Conservation (phyloP, 2,888 invertebrate genomes). For the Eucriotettix oculatus region DNA sequence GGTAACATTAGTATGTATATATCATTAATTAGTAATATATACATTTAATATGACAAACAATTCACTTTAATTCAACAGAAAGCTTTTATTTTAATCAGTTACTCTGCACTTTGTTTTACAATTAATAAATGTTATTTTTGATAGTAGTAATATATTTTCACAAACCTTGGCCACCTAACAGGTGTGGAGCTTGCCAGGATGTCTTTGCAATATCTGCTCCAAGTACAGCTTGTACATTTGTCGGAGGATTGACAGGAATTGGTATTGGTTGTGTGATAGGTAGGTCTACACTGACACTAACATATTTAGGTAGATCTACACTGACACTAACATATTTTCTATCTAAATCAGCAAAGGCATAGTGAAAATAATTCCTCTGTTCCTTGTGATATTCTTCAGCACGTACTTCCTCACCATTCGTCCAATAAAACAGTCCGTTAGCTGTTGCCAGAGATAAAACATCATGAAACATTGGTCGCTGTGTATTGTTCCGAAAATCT, state of each 20-base stretch:
- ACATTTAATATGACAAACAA: no score
- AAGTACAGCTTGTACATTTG: conserved; percentile 64
- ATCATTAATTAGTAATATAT: no score
- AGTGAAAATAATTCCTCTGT: conserved; percentile 58
- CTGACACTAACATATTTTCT: conserved; percentile 19
- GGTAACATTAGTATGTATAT: no score
- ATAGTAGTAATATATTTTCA: not conserved
- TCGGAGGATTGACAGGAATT: conserved; percentile 62
- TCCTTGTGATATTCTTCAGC: conserved; percentile 61
- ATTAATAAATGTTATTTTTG: no score
- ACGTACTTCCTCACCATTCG: conserved; percentile 56
- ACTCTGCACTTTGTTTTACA: no score
- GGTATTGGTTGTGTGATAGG: conserved; percentile 63
- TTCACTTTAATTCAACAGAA: no score
- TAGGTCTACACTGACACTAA: conserved; percentile 38
- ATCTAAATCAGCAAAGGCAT: conserved; percentile 41
- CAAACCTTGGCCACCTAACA: conserved; percentile 54
- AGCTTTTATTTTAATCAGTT: no score
- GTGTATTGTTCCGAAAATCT: conserved; percentile 57
- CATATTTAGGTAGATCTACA: conserved; percentile 22
- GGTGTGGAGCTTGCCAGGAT: conserved; percentile 66
- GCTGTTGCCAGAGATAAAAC: conserved; percentile 61
- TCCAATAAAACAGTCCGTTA: conserved; percentile 72
- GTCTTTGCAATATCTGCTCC: conserved; percentile 58
- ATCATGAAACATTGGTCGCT: conserved; percentile 53